Conservation (phyloP, 2,888 invertebrate genomes). For the Chrysolina oricalcia region DNA sequence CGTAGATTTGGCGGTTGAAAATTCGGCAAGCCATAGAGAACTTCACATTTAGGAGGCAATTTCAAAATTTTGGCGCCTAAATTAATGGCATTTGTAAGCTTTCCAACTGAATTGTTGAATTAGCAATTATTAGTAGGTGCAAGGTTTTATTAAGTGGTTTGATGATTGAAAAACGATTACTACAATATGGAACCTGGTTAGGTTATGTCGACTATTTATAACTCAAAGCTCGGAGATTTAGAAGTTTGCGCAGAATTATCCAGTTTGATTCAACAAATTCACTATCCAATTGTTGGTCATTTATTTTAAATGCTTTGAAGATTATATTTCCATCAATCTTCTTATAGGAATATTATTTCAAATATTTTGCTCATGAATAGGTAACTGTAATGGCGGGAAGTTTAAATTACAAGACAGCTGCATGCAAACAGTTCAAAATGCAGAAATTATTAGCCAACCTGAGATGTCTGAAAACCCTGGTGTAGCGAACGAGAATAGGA, state of each 20-base stretch:
- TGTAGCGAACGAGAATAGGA: too few relatives aligned
- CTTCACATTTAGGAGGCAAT: slow-evolving; percentile 25
- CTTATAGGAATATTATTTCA: too few relatives aligned
- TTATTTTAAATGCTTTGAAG: neutral
- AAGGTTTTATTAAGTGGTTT: too few relatives aligned
- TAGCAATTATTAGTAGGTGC: neutral
- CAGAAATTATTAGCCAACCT: too few relatives aligned
- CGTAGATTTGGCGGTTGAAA: slow-evolving; percentile 24
- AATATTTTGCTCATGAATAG: too few relatives aligned
- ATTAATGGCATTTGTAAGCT: neutral
- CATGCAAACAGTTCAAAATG: too few relatives aligned
- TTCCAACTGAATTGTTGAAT: neutral
- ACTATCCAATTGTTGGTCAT: neutral
- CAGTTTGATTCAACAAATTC: neutral
- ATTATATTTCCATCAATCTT: neutral
- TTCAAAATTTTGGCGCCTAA: slow-evolving; percentile 13
- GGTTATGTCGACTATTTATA: neutral
- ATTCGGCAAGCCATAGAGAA: slow-evolving; percentile 18
- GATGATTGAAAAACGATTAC: neutral
- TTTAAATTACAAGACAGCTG: too few relatives aligned
- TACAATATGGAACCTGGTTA: neutral
- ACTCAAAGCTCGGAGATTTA: too few relatives aligned
- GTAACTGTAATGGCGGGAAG: too few relatives aligned
- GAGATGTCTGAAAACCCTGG: too few relatives aligned
- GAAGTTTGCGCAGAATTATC: neutral